Base-by-base conservation (phyloP, 2,797 vertebrate species). In the Protosalanx chinensis region DNA sequence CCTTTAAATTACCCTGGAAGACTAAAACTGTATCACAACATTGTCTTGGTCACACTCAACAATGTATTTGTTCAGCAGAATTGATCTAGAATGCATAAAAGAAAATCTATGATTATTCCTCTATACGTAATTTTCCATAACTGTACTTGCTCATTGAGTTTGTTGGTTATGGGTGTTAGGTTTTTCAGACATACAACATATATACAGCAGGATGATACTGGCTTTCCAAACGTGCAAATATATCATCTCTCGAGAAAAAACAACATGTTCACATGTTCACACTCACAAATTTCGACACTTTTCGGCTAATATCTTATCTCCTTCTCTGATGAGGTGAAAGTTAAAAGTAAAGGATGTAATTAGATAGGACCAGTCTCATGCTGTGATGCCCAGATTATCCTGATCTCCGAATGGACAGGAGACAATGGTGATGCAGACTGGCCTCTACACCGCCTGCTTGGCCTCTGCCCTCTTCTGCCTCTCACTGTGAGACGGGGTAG, bases 271-370 rank as follows among this genome's bases (percentile, higher is more conserved):
- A 56, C 51, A 56, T 3, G n/a, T 56, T 56, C 15, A 3, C 18
- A 2, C 41, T 8, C 10, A 56, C 2, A 56, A n/a, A 56, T 56
- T 1, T 16, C 51, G 77, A 81, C 76, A 83, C 72, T 56, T 76
- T 68, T 70, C 73, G 66, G 76, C 77, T 69, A 46, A 46, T 46
- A 60, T 73, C 79, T 68, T 71, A 68, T 72, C 72, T 60, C 53
- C 62, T 77, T 71, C 70, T 74, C 72, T 71, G 73, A 76, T 79
- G 64, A 57, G 82, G 78, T 65, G 76, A 88, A 85, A 84, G 86
- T 88, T 84, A 59, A 80, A 82, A 84, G 86, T 82, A 88, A 90
- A 81, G 85, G 85, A 84, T 81, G 84, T 87, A 85, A 82, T 80
- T 83, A 86, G 81, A 90, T 81, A 72, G 77, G 83, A 8, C 79